phyloP scores from a whole-genome alignment of 2,797 vertebrate genomes.

The Pangasius mekongensis region DNA sequence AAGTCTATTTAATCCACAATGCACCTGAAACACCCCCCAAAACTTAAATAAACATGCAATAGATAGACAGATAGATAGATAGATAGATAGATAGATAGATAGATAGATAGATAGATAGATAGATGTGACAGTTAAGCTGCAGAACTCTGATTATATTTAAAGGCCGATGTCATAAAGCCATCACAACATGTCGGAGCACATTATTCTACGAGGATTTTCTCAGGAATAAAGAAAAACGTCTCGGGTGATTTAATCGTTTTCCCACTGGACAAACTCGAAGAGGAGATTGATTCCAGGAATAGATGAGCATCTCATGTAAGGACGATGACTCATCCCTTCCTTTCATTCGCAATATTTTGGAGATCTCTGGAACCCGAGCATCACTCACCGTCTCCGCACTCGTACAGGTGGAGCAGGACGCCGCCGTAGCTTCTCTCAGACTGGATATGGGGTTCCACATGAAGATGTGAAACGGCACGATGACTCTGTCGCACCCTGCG shows the following conservation, averaged over 20 bases:
- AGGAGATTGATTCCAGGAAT: conserved; percentile 77
- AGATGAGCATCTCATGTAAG: conserved; percentile 77
- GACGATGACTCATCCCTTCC: conserved; percentile 73
- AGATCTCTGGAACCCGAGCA: conserved; percentile 77
- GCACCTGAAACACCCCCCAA: too few species aligned
- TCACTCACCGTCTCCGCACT: conserved; percentile 52
- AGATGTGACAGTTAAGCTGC: not conserved
- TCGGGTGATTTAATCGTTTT: conserved; percentile 69
- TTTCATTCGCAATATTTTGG: conserved; percentile 78
- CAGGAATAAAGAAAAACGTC: conserved; percentile 68
- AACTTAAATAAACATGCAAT: too few species aligned
- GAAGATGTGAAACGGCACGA: not conserved
- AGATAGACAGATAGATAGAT: too few species aligned
- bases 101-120: too few species aligned
- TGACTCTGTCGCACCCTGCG: not conserved
- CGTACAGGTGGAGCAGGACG: not conserved
- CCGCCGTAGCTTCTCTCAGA: not conserved
- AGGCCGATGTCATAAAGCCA: not conserved
- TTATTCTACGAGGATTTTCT: conserved; percentile 36
- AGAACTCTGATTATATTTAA: not conserved
- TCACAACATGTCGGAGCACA: not conserved
- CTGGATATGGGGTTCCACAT: not conserved
- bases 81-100: too few species aligned
- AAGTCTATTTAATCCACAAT: too few species aligned
- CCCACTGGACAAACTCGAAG: conserved; percentile 71